Conservation (phyloP, 2,888 invertebrate genomes). For the Euspilapteryx auroguttella region DNA sequence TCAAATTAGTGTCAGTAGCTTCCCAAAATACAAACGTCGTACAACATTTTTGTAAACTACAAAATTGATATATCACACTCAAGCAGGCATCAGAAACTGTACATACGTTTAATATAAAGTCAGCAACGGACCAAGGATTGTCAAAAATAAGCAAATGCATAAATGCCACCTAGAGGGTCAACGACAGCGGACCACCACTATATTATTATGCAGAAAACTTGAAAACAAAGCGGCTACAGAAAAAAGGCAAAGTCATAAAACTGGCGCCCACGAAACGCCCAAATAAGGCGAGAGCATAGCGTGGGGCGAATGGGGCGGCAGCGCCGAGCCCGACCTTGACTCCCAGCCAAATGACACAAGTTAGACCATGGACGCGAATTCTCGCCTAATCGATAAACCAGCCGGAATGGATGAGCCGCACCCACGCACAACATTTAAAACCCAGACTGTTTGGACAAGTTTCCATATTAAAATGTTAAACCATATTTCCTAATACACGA, state of each 20-base stretch:
- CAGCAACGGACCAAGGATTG: too few relatives aligned
- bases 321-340: constrained; percentile 52
- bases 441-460: constrained; percentile 28
- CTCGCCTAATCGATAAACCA: constrained; percentile 53
- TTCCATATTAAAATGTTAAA: too few relatives aligned
- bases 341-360: constrained; percentile 59
- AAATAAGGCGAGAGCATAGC: constrained; percentile 32
- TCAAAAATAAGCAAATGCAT: too few relatives aligned
- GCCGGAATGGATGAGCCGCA: constrained; percentile 40
- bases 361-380: constrained; percentile 57
- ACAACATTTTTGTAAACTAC: too few relatives aligned
- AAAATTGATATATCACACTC: too few relatives aligned
- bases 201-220: constrained; percentile 33
- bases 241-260: constrained; percentile 57
- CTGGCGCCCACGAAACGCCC: constrained; percentile 57
- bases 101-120: too few relatives aligned
- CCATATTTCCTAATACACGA: too few relatives aligned
- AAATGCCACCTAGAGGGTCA: too few relatives aligned
- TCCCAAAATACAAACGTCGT: too few relatives aligned
- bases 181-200: too few relatives aligned
- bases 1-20: too few relatives aligned
- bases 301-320: constrained; percentile 23
- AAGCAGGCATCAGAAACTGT: too few relatives aligned
- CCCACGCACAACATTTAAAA: constrained; percentile 44
- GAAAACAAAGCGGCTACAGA: constrained; percentile 46